Evolutionary conservation across 2,888 invertebrate species (phyloP), one percentile per base, ranked within the genome.

Genomic region (Baccha elongata): DNA sequence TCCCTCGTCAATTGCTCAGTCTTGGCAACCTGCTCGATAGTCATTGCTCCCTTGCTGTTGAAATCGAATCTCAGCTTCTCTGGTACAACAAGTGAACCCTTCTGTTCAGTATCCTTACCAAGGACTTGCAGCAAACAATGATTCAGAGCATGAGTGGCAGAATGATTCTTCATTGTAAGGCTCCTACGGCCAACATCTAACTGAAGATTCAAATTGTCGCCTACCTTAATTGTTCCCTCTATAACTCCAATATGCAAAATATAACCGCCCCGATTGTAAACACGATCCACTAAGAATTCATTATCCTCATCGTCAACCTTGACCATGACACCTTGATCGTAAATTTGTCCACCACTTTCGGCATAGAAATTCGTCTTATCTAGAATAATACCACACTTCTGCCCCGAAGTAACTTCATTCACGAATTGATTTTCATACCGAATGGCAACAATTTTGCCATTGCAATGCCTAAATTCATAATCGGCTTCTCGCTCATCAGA

Each of bases 341-440:
- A 98, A 87, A 98, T 98, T 92, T 99, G 99, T 11, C 99, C 99
- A 83, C 99, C 99, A 91, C 99, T 98, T 91, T 99, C 99, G 0
- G 99, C 99, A 91, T 99, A 99, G 91, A 99, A 99, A 90, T 93
- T 96, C 0, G 99, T 99, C 87, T 92, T 93, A 89, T 99, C 97
- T 76, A 99, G 92, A 85, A 99, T 92, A 68, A 99, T 91, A 15
- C 98, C 99, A 90, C 98, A 98, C 90, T 97, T 96, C 87, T 97
- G 95, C 0, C 98, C 98, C 26, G 96, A 94, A 32, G 90, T 91
- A 7, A 98, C 95, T 89, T 94, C 92, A 84, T 96, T 92, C 0
- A 98, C 97, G 92, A 99, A 99, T 88, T 94, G 91, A 88, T 97
- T 97, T 72, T 95, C 92, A 86, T 91, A 93, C 46, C 97, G 92